Evolutionary conservation across 2,797 vertebrate genomes (phyloP).

Genomic region (Mormyrus hasselquistii): DNA sequence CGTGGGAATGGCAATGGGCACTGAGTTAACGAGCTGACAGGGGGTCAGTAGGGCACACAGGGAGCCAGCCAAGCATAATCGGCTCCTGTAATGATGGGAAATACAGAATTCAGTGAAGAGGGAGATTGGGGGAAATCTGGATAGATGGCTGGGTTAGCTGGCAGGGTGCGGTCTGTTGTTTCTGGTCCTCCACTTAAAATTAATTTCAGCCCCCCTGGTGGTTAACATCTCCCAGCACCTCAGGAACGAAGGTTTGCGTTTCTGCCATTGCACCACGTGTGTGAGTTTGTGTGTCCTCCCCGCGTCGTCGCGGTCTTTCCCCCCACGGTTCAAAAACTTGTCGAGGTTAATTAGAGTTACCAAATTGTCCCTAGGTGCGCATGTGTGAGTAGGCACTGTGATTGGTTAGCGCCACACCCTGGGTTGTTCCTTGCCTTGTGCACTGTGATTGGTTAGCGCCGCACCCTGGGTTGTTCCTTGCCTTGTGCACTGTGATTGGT

Average conservation of each 20-base stretch:
- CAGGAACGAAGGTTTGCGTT: not conserved
- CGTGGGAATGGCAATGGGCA: not conserved
- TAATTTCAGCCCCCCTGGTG: not conserved
- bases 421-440: not conserved
- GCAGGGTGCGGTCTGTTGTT: not conserved
- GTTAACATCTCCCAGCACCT: not conserved
- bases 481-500: too few species aligned
- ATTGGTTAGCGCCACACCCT: not conserved
- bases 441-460: too few species aligned
- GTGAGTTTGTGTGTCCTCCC: not conserved
- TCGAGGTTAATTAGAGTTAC: not conserved
- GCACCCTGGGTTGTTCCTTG: too few species aligned
- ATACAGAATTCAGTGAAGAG: not conserved
- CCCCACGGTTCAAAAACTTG: not conserved
- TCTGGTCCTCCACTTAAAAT: not conserved
- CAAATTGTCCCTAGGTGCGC: not conserved
- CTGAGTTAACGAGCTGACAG: not conserved
- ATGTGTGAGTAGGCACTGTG: not conserved
- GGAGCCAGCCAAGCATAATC: not conserved
- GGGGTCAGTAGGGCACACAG: not conserved
- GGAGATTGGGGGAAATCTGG: not conserved
- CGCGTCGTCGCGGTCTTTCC: not conserved
- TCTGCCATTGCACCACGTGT: not conserved
- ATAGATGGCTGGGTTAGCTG: not conserved
- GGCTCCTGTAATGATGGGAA: not conserved